Evolutionary conservation across 2,797 vertebrate species (phyloP), one percentile per base, ranked within the genome.

Genomic region (Sciurus vulgaris): DNA sequence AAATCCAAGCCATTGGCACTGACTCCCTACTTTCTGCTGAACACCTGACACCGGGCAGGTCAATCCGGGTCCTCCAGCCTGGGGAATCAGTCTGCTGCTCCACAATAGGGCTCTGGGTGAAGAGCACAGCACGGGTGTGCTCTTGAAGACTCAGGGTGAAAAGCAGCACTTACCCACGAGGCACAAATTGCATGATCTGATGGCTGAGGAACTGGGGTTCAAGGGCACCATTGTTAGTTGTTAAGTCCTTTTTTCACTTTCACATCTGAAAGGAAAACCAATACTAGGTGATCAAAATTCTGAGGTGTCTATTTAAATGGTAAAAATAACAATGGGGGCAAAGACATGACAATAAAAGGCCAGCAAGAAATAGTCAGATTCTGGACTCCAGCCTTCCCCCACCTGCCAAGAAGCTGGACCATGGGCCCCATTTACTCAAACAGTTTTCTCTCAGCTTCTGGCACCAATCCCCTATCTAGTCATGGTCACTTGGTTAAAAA

Each of bases 111-210:
- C 51, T 69, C 56, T 24, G 4, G 49, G 17, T 18, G 7, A 44
- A 5, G 49, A 15, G 0, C 22, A 2, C 12, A 1, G 7, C 9
- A 28, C 35, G 7, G 17, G 61, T 14, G 70, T 70, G 69, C 35
- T 72, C 26, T 51, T 28, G 11, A 1, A 26, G 41, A 33, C 13
- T 3, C 35, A 1, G 0, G 0, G 44, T 20, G 22, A 73, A 78
- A 61, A 74, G 93, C 0, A 47, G 28, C 77, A 95, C 98, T 98
- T 30, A 99, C 98, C 98, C 73, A 97, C 0, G 1, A 82, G 96
- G 78, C 2, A 93, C 86, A 97, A 83, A 91, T 1, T 17, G 26
- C 93, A 20, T 24, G 78, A 86, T 93, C 95, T 41, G 69, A 96
- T 41, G 5, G 35, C 59, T 3, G 9, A 0, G 89, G 91, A 79